Evolutionary conservation across 2,797 vertebrate species (phyloP), one percentile per base, ranked within the genome.

Genomic region (Phalloptychus januarius): DNA sequence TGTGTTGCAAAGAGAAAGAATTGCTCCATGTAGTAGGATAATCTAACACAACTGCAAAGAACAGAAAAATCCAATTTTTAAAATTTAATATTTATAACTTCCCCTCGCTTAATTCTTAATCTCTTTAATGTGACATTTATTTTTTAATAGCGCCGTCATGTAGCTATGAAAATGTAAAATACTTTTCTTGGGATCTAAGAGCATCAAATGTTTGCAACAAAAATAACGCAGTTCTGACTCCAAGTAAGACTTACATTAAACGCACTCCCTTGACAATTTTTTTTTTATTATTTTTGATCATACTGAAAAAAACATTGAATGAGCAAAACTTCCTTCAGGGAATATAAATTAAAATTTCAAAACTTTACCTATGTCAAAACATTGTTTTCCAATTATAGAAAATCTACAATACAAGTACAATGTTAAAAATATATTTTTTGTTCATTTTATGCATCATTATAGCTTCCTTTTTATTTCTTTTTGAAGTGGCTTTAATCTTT

Each of bases 71-170:
- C 18, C 2, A 2, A 18, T 12, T 65, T 52, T 25, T 36, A 61
- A n/a, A 33, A 58, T 77, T 12, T 28, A 58, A 33, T 33, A 69
- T 77, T 54, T 70, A 40, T 61, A 25, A 71, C 28, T 61, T 73
- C 13, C 38, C 3, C 23, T 8, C 25, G 10, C 45, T 76, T 76
- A 15, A 40, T 58, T 28, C 65, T 58, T 50, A 33, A 15, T 61
- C 28, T 56, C 3, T 58, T 31, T 46, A n/a, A 28, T 25, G 3
- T 28, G 12, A 63, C 31, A 38, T 1, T 2, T 15, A n/a, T 31
- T 72, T 73, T 46, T 48, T 46, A 11, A 72, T 50, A 36, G 13
- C 0, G 0, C 45, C 50, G 31, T 72, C 28, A 31, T 28, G 31
- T 72, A 71, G 44, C 20, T 38, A 36, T 65, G 31, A 71, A 71